A percentile compares a stretch with the other conserved stretches of the same genome.
phyloP scores from a whole-genome alignment of 2,888 invertebrate species.

The Biston stratarius region DNA sequence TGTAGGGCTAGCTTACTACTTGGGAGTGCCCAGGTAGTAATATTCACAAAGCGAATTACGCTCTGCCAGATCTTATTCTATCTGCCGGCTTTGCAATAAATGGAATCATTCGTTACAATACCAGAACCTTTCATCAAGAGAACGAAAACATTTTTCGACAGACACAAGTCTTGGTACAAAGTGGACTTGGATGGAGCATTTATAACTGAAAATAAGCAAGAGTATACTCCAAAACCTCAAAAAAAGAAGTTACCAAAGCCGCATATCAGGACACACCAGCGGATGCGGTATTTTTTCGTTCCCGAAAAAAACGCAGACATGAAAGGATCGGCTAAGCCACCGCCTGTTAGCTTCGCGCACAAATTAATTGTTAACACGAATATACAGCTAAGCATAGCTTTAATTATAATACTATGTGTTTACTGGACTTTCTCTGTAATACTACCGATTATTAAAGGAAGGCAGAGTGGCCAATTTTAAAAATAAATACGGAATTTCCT shows the following conservation, averaged over 20 bases:
- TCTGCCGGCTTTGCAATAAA: neutral
- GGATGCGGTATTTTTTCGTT: neutral
- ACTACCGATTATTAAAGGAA: conserved; percentile 31
- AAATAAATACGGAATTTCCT: neutral
- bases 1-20: neutral
- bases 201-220: conserved; percentile 48
- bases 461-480: neutral
- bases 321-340: conserved; percentile 26
- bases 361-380: conserved; percentile 37
- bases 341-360: conserved; percentile 32
- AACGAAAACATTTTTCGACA: conserved; percentile 45
- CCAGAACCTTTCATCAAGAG: neutral
- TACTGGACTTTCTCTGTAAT: conserved; percentile 48
- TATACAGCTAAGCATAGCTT: conserved; percentile 40
- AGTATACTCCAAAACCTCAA: neutral
- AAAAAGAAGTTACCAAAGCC: conserved; percentile 2
- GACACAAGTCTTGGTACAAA: conserved; percentile 64
- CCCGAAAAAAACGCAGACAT: neutral
- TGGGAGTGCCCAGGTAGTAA: neutral
- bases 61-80: too few relatives aligned
- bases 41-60: too few relatives aligned
- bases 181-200: conserved; percentile 55
- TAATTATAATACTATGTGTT: conserved; percentile 46
- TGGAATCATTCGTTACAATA: neutral
- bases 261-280: neutral